Base-by-base conservation (phyloP, 2,113 vertebrate species). In the Hydrolagus affinis region DNA sequence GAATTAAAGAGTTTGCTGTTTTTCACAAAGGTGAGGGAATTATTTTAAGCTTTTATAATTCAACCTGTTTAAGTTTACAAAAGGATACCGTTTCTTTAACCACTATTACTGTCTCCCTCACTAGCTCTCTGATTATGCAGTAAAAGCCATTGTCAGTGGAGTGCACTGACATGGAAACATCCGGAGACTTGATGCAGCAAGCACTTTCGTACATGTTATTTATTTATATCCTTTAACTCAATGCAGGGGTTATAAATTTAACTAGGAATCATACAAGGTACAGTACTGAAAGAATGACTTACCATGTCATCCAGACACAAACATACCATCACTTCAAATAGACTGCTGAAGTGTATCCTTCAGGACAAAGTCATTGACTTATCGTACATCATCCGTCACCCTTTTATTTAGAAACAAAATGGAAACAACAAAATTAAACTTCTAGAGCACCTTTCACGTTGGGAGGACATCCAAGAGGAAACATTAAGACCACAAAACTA, bases 181-280 rank as follows among this genome's bases (percentile, higher is more conserved):
- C 66, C 28, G 9, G 32, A 83, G 62, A 15, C 15, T 10, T 83
- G 78, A 83, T 28, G 78, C 30, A 75, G 32, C 71, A 44, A 56
- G 32, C 25, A 83, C 62, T 83, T 83, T 68, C 9, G 19, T 30
- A 28, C 77, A 15, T 78, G 57, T 78, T 83, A 83, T 68, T 83
- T 83, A 83, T 83, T 83, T 17, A 83, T 66, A 64, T 68, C 78
- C 28, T 66, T 1, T 64, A 30, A 83, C 25, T 64, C 62, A 66
- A 60, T 66, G 11, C 11, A 44, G 19, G 11, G 28, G 28, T 56
- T 56, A 32, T 68, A 83, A 83, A 83, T 66, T 19, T 30, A 68
- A 25, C 28, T 32, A 66, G 15, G 19, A 21, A 83, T 32, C 2
- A 83, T 66, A 32, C 17, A 83, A 83, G 25, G 8, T 25, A 32